phyloP scores from a whole-genome alignment of 2,797 vertebrate species.

The Natrix natrix region DNA sequence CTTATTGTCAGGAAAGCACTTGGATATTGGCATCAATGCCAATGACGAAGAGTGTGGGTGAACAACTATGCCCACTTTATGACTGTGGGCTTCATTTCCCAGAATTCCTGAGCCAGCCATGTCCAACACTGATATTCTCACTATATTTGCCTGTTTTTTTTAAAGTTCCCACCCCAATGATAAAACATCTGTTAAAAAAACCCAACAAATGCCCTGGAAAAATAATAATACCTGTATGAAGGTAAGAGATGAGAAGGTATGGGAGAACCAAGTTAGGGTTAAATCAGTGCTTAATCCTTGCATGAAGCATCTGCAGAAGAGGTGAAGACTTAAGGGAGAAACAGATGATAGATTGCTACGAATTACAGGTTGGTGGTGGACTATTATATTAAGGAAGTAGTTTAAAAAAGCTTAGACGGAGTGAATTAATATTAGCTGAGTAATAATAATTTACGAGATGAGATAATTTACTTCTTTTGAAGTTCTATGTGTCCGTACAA shows the following conservation, averaged over 20 bases:
- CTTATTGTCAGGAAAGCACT: no score
- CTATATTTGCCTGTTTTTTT: background rate
- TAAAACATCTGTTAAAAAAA: background rate
- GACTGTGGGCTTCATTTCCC: background rate
- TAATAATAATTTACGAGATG: conserved; percentile 6
- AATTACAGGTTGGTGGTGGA: background rate
- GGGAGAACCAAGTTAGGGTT: background rate
- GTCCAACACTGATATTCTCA: background rate
- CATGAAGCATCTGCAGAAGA: conserved; percentile 14
- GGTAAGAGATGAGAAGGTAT: background rate
- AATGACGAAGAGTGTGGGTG: background rate
- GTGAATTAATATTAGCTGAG: conserved; percentile 9
- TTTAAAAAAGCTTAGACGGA: conserved; percentile 28
- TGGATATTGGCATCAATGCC: background rate
- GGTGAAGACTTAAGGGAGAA: conserved; percentile 29
- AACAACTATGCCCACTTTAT: background rate
- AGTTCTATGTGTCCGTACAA: background rate
- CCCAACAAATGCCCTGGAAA: background rate
- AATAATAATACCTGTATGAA: background rate
- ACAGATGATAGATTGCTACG: conserved; percentile 9
- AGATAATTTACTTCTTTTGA: conserved; percentile 5
- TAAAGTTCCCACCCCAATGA: conserved; percentile 15
- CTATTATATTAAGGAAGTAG: conserved; percentile 15
- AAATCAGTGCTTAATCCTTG: background rate
- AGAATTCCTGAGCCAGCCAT: background rate